A percentile compares a stretch with the other conserved stretches of the same genome.
Evolutionary conservation across 2,113 vertebrate genomes (phyloP).

Genomic region (Euleptes europaea): DNA sequence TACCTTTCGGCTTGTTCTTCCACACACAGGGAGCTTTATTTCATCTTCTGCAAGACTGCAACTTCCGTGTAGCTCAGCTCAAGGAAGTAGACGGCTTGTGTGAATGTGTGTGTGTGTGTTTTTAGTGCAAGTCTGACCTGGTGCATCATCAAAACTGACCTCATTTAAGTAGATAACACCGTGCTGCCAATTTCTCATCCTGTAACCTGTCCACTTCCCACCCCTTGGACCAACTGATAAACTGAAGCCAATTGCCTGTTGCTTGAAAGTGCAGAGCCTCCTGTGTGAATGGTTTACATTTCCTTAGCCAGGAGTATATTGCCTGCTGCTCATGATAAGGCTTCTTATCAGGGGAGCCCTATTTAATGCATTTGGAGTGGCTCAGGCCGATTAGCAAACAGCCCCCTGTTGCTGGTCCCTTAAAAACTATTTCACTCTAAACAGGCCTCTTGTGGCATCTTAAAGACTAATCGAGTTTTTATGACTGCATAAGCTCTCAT

Average conservation of each 20-base stretch:
- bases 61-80: neutral
- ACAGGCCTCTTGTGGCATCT: too few relatives aligned
- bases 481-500: too few relatives aligned
- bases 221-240: neutral
- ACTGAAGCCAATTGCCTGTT: neutral
- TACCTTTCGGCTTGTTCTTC: too few relatives aligned
- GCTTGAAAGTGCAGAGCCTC: slow-evolving; percentile 14
- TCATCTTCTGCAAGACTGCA: neutral
- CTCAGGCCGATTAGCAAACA: slow-evolving; percentile 36
- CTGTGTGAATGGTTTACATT: neutral
- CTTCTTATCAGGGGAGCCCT: slow-evolving; percentile 41
- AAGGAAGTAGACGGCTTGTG: neutral
- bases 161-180: neutral
- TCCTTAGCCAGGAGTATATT: slow-evolving; percentile 9
- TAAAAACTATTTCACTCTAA: slow-evolving; percentile 36
- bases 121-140: neutral
- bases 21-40: too few relatives aligned
- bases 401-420: slow-evolving; percentile 21
- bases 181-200: neutral
- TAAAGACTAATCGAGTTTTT: too few relatives aligned
- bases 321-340: slow-evolving; percentile 51
- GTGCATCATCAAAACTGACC: too few relatives aligned
- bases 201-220: neutral
- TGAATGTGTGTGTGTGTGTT: neutral
- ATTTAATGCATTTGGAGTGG: slow-evolving; percentile 45